Percentiles rank a stretch among this genome's conserved stretches.
These are phyloP conservation scores for Cheilosia urbana DNA, from an alignment of 2,888 invertebrate genomes.

Conservation along the genomic window DNA sequence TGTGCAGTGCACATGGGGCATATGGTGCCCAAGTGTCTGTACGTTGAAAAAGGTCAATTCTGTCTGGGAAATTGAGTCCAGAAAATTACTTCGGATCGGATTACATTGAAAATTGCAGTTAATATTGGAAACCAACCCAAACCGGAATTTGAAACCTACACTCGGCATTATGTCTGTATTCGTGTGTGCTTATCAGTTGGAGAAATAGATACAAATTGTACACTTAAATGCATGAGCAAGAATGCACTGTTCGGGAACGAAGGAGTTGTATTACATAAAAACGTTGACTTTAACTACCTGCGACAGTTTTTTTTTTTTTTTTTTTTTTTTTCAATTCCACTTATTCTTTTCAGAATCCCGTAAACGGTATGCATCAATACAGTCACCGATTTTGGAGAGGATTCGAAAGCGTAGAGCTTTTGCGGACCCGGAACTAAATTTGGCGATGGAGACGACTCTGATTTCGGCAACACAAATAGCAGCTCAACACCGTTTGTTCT, in stretches of 20 bases:
- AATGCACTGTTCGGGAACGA: conserved; percentile 40
- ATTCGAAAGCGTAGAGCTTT: conserved; percentile 84
- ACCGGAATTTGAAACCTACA: conserved; percentile 40
- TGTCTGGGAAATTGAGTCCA: conserved; percentile 28
- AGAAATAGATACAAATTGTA: conserved; percentile 59
- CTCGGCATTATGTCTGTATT: conserved; percentile 21
- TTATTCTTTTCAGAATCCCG: conserved; percentile 80
- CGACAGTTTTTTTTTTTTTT: not conserved
- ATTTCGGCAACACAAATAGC: conserved; percentile 76
- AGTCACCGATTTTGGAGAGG: conserved; percentile 82
- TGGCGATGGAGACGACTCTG: conserved; percentile 80
- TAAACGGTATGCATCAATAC: conserved; percentile 81
- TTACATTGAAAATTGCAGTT: conserved; percentile 51
- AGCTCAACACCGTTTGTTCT: conserved; percentile 26
- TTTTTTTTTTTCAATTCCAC: not conserved
- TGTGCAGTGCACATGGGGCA: conserved; percentile 43
- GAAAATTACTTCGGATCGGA: conserved; percentile 51
- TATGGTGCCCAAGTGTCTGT: conserved; percentile 44
- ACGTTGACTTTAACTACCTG: not conserved
- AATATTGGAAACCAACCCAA: conserved; percentile 54
- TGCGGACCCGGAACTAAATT: conserved; percentile 84
- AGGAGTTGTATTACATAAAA: conserved; percentile 33
- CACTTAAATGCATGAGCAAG: conserved; percentile 54
- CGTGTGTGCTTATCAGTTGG: conserved; percentile 17
- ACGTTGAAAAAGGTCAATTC: conserved; percentile 29